phyloP scores from a whole-genome alignment of 2,888 invertebrate species.

The Pristionchus arcanus region DNA sequence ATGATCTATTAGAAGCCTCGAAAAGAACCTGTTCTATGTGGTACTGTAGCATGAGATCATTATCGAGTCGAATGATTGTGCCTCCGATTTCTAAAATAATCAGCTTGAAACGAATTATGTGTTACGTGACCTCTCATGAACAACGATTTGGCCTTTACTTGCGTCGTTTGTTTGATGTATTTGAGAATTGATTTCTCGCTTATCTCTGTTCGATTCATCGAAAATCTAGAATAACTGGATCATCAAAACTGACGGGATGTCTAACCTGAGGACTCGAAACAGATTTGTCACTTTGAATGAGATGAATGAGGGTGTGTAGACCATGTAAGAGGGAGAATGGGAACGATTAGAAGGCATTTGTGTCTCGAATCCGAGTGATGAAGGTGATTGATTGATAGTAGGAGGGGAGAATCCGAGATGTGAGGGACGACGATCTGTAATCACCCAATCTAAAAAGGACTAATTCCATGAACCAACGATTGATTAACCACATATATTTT shows the following conservation, averaged over 20 bases:
- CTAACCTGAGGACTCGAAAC: neutral
- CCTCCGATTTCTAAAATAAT: neutral
- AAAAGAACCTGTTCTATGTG: neutral
- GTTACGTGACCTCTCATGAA: neutral
- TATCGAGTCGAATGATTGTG: neutral
- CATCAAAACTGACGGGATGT: neutral
- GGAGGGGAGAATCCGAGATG: neutral
- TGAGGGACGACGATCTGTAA: neutral
- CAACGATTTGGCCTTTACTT: neutral
- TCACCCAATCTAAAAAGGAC: neutral
- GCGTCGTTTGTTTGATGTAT: neutral
- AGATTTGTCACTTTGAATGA: conserved; percentile 31
- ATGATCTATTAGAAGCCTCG: neutral
- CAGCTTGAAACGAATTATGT: neutral
- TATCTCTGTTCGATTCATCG: neutral
- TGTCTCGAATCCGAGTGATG: neutral
- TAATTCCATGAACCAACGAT: neutral
- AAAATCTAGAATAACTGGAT: neutral
- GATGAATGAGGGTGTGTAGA: conserved; percentile 36
- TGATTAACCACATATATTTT: neutral
- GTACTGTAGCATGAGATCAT: neutral
- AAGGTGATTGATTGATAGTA: too few species aligned
- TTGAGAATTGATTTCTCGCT: conserved; percentile 6
- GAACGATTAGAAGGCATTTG: neutral
- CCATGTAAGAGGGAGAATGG: neutral